These are phyloP conservation scores for Metaphire vulgaris DNA, from an alignment of 1,140 invertebrate genomes.

Conservation along the genomic window DNA sequence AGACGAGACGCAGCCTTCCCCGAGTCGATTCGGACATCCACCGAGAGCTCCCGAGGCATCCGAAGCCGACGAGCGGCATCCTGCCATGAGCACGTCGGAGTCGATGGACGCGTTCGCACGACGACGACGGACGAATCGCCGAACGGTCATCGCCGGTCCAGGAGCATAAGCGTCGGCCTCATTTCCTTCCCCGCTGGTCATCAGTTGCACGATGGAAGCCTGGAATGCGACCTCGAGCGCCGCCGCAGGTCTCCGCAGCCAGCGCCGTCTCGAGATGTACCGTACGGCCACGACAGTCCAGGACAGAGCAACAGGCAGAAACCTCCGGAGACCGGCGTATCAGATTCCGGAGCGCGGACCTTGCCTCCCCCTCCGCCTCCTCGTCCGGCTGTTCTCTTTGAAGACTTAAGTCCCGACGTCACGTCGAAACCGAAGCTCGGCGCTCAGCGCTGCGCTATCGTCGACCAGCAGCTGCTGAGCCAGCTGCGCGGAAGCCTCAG, in stretches of 20 bases:
- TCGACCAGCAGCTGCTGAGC: conserved; percentile 34
- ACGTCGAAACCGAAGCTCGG: conserved; percentile 27
- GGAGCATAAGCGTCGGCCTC: conserved; percentile 25
- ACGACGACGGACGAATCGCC: conserved; percentile 3
- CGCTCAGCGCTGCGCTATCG: conserved; percentile 36
- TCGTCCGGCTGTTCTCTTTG: conserved; percentile 28
- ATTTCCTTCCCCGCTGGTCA: conserved; percentile 23
- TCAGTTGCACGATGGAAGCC: conserved; percentile 33
- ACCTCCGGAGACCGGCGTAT: conserved; percentile 63
- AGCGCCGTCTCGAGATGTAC: conserved; percentile 53
- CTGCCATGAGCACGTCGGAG: background rate
- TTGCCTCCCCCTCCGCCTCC: conserved; percentile 22
- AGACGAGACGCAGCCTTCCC: conserved; percentile 30
- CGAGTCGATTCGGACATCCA: background rate
- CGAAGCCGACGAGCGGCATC: background rate
- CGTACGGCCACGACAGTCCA: background rate
- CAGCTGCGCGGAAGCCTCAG: background rate
- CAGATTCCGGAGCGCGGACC: too few relatives aligned
- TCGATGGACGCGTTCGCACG: conserved; percentile 1
- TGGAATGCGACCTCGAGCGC: conserved; percentile 40
- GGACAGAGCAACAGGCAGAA: conserved; percentile 53
- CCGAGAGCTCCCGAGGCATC: background rate
- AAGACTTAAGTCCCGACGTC: background rate
- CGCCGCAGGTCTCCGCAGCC: conserved; percentile 52
- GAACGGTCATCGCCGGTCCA: conserved; percentile 24